phyloP scores from a whole-genome alignment of 1,140 invertebrate species.

The Drosophila kanapiae region DNA sequence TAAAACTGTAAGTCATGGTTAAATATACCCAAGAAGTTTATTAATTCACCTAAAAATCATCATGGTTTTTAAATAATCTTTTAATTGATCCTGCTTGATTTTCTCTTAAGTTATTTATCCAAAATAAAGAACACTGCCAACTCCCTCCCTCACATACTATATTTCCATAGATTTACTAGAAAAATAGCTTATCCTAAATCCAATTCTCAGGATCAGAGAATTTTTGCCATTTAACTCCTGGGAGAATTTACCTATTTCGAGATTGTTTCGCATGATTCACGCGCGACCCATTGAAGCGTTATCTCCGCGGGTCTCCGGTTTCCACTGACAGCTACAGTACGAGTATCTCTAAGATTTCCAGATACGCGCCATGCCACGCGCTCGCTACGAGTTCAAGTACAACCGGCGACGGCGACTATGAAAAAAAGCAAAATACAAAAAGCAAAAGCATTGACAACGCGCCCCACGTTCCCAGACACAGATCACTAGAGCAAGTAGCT shows the following conservation, averaged over 20 bases:
- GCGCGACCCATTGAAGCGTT: conserved; percentile 39
- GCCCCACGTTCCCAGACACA: conserved; percentile 1
- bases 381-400: conserved; percentile 70
- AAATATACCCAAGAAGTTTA: not conserved
- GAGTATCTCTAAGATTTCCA: conserved; percentile 34
- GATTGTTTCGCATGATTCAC: conserved; percentile 18
- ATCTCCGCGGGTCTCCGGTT: conserved; percentile 31
- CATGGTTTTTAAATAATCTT: not conserved
- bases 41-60: not conserved
- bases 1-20: no score
- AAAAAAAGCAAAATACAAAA: not conserved
- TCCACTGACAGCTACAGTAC: conserved; percentile 22
- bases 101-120: not conserved
- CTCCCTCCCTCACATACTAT: not conserved
- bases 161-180: not conserved
- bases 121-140: not conserved
- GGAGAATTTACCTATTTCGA: not conserved
- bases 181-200: not conserved
- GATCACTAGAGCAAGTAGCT: conserved; percentile 2
- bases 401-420: conserved; percentile 55
- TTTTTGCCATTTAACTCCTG: not conserved
- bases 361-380: conserved; percentile 42
- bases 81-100: not conserved
- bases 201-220: not conserved
- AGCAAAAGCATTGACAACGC: conserved; percentile 54